Evolutionary conservation across 2,888 invertebrate genomes (phyloP), one percentile per base, ranked within the genome.

Genomic region (Listrodromus nycthemerus): DNA sequence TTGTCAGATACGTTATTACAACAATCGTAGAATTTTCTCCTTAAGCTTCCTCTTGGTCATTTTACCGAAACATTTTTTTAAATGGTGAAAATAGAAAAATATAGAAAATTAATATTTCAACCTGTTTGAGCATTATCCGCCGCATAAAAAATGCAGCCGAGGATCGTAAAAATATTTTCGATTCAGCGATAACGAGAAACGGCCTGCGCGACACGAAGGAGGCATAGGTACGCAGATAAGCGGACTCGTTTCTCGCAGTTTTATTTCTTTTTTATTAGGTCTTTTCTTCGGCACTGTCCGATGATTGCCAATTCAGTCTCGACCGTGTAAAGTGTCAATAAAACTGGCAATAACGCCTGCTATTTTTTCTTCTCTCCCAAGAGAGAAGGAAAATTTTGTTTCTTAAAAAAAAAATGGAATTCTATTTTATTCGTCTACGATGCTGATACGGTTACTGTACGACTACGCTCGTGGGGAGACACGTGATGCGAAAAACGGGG

Each of bases 121-220:
- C 10, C 50, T 13, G 58, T 67, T 84, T 81, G 78, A 41, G 63
- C 74, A 41, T 63, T 55, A 65, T 50, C 37, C 52, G 48, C 48
- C 41, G 10, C 63, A 74, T 74, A 84, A 84, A 80, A 80, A 74
- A 48, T 2, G 50, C 48, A 58, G 66, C 37, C 8, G 16, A 7
- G 30, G 71, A 66, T 70, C 74, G 74, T 74, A 84, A 84, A 84
- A 80, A 74, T 79, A 74, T 80, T 58, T 55, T 41, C 67, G 67
- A 67, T 83, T 41, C 21, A 58, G 27, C 69, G 83, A 83, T 80
- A 83, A 77, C 67, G 55, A 37, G 63, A 74, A 77, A 80, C 50
- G 63, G 16, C 61, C 33, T 74, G 69, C 48, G 61, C 27, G 79
- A 50, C 71, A 67, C 58, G 82, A 74, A 63, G 24, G 65, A 66